Conservation (phyloP, 2,113 vertebrate genomes). For the Probosciger aterrimus region DNA sequence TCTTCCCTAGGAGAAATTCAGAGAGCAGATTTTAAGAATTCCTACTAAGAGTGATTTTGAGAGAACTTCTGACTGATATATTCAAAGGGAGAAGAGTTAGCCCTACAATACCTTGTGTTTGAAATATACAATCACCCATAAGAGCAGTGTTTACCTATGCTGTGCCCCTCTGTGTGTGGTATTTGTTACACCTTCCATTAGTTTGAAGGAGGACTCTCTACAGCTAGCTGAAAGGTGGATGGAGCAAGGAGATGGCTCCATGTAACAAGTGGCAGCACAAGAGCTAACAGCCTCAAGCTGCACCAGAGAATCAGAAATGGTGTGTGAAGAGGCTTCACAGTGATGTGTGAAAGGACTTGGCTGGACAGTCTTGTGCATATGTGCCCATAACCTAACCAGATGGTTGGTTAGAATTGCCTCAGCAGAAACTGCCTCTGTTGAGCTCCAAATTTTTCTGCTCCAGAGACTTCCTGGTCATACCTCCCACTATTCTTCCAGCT, state of each 20-base stretch:
- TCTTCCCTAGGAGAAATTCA: not conserved
- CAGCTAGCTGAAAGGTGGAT: not conserved
- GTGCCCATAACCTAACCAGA: not conserved
- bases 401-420: not conserved
- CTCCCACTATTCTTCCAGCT: not conserved
- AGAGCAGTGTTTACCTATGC: not conserved
- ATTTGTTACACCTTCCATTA: not conserved
- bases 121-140: not conserved
- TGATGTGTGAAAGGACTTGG: not conserved
- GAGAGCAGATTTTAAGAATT: not conserved
- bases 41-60: not conserved
- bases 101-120: not conserved
- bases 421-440: not conserved
- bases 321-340: not conserved
- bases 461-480: not conserved
- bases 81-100: not conserved
- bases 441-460: not conserved
- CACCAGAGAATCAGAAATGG: not conserved
- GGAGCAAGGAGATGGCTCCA: not conserved
- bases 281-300: not conserved
- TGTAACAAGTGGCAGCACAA: not conserved
- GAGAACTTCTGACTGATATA: not conserved
- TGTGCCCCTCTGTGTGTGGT: not conserved
- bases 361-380: not conserved
- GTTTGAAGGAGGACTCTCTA: not conserved